phyloP scores from a whole-genome alignment of 2,888 invertebrate genomes.

The Hypercompe scribonia region DNA sequence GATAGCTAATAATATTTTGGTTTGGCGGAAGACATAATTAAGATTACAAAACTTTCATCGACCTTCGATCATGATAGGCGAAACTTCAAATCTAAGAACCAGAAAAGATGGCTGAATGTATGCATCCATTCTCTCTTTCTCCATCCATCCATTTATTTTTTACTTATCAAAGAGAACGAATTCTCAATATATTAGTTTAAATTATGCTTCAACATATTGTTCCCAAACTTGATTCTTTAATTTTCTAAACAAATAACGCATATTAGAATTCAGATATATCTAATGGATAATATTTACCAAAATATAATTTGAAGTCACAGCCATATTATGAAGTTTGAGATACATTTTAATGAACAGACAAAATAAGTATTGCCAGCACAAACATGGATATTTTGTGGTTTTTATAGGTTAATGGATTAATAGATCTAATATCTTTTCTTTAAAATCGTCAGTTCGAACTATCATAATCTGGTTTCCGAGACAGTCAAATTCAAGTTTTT shows the following conservation, averaged over 20 bases:
- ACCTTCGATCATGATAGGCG: constrained; percentile 9
- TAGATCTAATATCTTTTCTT: background rate
- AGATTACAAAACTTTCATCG: background rate
- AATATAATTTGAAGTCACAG: constrained; percentile 16
- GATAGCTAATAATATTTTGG: constrained; percentile 6
- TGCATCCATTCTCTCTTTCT: background rate
- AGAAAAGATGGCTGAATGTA: background rate
- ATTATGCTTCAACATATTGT: background rate
- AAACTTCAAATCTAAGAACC: background rate
- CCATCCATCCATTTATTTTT: background rate
- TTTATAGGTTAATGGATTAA: background rate
- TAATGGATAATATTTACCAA: background rate
- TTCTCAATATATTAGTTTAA: background rate
- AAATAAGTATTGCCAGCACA: background rate
- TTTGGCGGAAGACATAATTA: constrained; percentile 16
- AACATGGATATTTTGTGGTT: background rate
- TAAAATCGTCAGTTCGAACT: background rate
- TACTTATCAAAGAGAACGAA: background rate
- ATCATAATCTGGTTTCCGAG: constrained; percentile 13
- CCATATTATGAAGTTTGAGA: constrained; percentile 14
- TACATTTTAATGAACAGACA: background rate
- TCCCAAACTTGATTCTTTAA: background rate
- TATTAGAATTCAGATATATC: background rate
- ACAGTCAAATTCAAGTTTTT: background rate
- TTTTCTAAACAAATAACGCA: background rate